Base-by-base conservation (phyloP, 2,888 invertebrate species). In the Cosmorhoe ocellata region DNA sequence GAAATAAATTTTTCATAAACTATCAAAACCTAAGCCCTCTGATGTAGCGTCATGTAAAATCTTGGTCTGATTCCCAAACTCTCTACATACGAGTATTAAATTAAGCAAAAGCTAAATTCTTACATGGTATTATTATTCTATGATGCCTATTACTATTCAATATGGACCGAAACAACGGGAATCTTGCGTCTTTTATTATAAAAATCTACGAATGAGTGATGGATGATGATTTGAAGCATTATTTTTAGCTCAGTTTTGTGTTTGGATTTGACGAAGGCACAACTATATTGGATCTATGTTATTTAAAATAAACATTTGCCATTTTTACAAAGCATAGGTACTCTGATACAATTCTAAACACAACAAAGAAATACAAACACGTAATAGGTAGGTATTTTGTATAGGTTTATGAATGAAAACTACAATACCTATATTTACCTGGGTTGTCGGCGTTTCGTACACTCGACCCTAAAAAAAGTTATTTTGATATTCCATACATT, bases 81-180 rank as follows among this genome's bases (percentile, higher is more conserved):
- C n/a, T n/a, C n/a, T n/a, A n/a, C n/a, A n/a, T n/a, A n/a, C n/a
- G n/a, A n/a, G n/a, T n/a, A n/a, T n/a, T n/a, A n/a, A n/a, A n/a
- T n/a, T n/a, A n/a, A n/a, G n/a, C n/a, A n/a, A n/a, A n/a, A 43
- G 33, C 47, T 46, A 47, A 28, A 11, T 13, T 30, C 38, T 51
- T 30, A 38, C n/a, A 41, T 33, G 31, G 26, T 32, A 26, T 34
- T 28, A 33, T 39, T 34, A 39, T 6, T 11, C 36, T 51, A 24
- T 13, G 2, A 24, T 24, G 28, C 26, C 38, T 42, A 45, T 41
- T 22, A 10, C 37, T 41, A 36, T 13, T 32, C 31, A 24, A 24
- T 30, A 30, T 42, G 46, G 46, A 46, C 51, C 46, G 42, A 33
- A 10, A 46, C 41, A 42, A 47, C 41, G 41, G 51, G 51, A 42